A percentile compares a stretch with the other conserved stretches of the same genome.
Conservation (phyloP, 2,888 invertebrate genomes). For the Drosophila kuntzei region DNA sequence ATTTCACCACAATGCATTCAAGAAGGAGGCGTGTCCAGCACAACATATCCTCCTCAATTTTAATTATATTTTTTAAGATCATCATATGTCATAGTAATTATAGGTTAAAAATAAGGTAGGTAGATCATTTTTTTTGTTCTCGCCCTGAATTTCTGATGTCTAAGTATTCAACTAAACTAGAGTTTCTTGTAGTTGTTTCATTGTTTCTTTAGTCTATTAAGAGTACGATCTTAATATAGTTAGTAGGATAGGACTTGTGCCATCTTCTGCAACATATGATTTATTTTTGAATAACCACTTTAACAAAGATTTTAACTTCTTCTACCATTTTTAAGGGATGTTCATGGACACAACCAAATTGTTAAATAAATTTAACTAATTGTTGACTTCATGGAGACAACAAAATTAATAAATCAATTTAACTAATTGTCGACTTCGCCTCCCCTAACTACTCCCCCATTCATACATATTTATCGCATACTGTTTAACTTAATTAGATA, state of each 20-base stretch:
- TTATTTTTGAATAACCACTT: not conserved
- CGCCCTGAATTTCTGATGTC: not conserved
- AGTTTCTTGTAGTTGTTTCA: not conserved
- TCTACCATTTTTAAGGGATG: too few species aligned
- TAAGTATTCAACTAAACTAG: not conserved
- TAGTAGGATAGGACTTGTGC: not conserved
- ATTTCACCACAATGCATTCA: slow-evolving; percentile 3
- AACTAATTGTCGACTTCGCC: not conserved
- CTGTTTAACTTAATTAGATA: not conserved
- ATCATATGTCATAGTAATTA: slow-evolving; percentile 2
- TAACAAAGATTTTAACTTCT: not conserved
- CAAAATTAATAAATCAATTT: not conserved
- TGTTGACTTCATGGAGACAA: not conserved
- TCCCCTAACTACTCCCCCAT: too few species aligned
- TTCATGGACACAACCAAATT: too few species aligned
- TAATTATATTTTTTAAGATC: slow-evolving; percentile 1
- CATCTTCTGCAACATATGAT: too few species aligned
- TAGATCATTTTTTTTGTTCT: not conserved
- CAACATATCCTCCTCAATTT: not conserved
- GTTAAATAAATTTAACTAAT: too few species aligned
- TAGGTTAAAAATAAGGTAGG: not conserved
- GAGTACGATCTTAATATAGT: not conserved
- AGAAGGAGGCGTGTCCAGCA: slow-evolving; percentile 1
- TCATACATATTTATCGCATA: not conserved
- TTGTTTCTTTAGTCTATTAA: not conserved